Conservation (phyloP, 2,113 vertebrate species). For the Natator depressus region DNA sequence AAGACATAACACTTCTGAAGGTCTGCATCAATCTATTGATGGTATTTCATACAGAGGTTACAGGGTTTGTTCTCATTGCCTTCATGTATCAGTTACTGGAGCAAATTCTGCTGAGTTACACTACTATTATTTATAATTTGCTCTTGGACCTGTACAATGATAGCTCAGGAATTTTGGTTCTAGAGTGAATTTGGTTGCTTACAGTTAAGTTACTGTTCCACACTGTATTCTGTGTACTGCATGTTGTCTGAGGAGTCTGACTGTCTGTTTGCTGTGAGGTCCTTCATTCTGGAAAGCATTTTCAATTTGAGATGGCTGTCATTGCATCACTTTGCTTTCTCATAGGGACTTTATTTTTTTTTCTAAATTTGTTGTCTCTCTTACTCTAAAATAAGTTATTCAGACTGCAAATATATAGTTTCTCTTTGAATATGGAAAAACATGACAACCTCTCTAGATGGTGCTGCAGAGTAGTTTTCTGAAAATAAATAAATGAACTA, state of each 20-base stretch:
- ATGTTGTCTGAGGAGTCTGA: neutral
- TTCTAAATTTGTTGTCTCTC: neutral
- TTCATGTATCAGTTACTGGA: neutral
- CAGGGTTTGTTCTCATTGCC: neutral
- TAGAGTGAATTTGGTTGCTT: neutral
- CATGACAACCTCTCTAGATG: slow-evolving; percentile 48
- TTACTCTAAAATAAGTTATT: neutral
- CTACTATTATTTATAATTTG: accelerated
- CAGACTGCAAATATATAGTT: neutral
- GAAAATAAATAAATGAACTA: neutral
- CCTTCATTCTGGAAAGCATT: neutral
- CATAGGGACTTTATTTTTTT: neutral
- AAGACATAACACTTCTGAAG: neutral
- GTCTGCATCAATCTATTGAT: accelerated
- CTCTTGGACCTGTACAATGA: neutral
- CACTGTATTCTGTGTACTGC: neutral
- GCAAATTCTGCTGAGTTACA: neutral
- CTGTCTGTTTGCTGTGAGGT: neutral
- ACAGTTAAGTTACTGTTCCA: neutral
- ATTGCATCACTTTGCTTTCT: neutral
- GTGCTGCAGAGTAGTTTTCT: slow-evolving; percentile 52
- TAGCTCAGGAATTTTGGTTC: neutral
- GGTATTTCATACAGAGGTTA: neutral
- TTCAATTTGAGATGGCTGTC: neutral
- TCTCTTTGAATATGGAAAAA: slow-evolving; percentile 4